phyloP scores from a whole-genome alignment of 2,113 vertebrate species.

The Trichomycterus rosablanca region DNA sequence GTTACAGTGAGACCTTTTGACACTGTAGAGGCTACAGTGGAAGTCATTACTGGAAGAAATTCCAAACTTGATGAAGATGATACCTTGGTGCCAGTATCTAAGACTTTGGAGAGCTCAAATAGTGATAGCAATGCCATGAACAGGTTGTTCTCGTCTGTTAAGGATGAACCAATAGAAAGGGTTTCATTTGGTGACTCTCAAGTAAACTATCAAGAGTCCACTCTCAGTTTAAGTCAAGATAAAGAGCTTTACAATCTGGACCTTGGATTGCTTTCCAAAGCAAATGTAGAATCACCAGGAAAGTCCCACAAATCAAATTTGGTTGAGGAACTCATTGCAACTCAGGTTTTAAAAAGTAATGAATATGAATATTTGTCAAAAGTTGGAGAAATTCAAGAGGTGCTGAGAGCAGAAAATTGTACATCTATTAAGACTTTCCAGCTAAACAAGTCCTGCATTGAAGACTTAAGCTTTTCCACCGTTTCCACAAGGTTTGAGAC shows the following conservation, averaged over 20 bases:
- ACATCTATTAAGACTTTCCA: too few relatives aligned
- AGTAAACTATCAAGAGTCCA: constrained; percentile 43
- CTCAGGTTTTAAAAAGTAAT: constrained; percentile 9
- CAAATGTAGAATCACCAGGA: constrained; percentile 32
- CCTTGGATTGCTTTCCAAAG: constrained; percentile 45
- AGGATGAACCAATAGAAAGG: constrained; percentile 57
- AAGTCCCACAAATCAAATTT: background rate
- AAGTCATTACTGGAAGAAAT: too few relatives aligned
- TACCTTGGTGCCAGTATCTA: constrained; percentile 16
- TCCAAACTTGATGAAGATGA: constrained; percentile 20
- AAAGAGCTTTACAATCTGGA: constrained; percentile 46
- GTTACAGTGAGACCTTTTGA: constrained; percentile 3
- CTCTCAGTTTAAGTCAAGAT: constrained; percentile 49
- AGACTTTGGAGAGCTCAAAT: constrained; percentile 34
- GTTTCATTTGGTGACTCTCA: constrained; percentile 35
- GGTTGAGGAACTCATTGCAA: constrained; percentile 42
- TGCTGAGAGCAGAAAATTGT: too few relatives aligned
- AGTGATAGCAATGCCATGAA: constrained; percentile 58
- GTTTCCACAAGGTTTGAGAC: too few relatives aligned
- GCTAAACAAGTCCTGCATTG: too few relatives aligned
- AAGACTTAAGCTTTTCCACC: too few relatives aligned
- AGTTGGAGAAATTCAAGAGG: too few relatives aligned
- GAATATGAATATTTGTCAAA: constrained; percentile 31
- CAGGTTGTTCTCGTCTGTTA: constrained; percentile 54
- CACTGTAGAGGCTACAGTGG: background rate